phyloP scores from a whole-genome alignment of 2,797 vertebrate species.

The Merluccius polli region DNA sequence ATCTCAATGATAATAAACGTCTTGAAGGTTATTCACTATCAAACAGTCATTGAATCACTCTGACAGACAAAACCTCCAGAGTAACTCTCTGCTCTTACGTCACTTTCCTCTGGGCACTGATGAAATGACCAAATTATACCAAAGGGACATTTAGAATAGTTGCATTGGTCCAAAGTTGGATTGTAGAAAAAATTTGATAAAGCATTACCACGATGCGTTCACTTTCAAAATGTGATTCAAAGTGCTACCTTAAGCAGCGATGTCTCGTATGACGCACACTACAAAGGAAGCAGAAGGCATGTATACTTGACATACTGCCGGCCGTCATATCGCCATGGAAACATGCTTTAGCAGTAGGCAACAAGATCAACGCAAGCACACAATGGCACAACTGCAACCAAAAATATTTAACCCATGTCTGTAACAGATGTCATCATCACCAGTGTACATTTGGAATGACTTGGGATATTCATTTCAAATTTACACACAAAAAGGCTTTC shows the following conservation, averaged over 20 bases:
- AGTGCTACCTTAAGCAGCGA: not conserved
- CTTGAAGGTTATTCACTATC: not conserved
- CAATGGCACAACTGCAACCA: not conserved
- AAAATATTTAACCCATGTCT: not conserved
- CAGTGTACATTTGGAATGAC: not conserved
- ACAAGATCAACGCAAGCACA: not conserved
- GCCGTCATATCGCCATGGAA: not conserved
- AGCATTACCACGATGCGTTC: not conserved
- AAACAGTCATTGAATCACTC: not conserved
- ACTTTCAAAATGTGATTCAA: not conserved
- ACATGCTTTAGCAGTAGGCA: not conserved
- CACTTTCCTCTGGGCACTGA: not conserved
- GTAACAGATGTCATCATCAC: not conserved
- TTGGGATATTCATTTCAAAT: not conserved
- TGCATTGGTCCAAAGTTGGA: not conserved
- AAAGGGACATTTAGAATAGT: not conserved
- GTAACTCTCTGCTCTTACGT: not conserved
- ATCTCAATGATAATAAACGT: not conserved
- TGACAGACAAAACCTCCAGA: not conserved
- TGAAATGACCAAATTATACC: slow-evolving; percentile 1
- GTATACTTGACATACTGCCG: not conserved
- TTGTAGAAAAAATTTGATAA: not conserved
- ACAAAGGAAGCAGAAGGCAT: not conserved
- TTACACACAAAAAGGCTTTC: not conserved
- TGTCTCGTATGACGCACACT: not conserved